Evolutionary conservation across 1,140 invertebrate species (phyloP).

Genomic region (Drosophila kurseongensis): DNA sequence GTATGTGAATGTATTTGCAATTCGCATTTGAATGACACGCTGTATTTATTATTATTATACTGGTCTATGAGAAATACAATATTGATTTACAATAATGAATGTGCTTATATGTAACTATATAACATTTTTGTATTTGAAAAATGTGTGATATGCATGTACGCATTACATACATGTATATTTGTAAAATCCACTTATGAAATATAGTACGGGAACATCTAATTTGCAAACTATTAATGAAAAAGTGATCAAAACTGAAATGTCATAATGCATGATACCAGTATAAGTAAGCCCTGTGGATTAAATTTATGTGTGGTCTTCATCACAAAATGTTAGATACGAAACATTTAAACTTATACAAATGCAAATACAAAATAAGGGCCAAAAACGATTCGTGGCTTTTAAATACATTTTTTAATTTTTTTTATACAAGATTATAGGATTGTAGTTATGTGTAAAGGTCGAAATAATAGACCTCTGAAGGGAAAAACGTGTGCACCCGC

Average conservation of each 20-base stretch:
- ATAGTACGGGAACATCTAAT: background rate
- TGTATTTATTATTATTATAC: constrained; percentile 30
- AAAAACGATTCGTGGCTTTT: background rate
- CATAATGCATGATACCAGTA: background rate
- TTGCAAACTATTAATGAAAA: too few species aligned
- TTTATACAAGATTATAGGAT: background rate
- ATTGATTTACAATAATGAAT: constrained; percentile 16
- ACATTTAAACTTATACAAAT: background rate
- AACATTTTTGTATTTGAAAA: constrained; percentile 20
- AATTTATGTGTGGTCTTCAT: constrained; percentile 11
- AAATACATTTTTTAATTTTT: background rate
- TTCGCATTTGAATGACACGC: constrained; percentile 43
- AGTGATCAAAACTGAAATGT: background rate
- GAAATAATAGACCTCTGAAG: background rate
- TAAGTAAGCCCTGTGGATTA: background rate
- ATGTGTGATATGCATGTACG: constrained; percentile 41
- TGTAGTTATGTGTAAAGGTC: background rate
- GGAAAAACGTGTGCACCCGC: background rate
- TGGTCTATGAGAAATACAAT: constrained; percentile 16
- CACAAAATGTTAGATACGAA: background rate
- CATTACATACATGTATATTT: constrained; percentile 32
- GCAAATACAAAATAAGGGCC: background rate
- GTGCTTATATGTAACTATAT: constrained; percentile 29
- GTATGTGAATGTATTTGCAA: constrained; percentile 57
- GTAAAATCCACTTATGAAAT: constrained; percentile 20